A percentile compares a stretch with the other conserved stretches of the same genome.
Conservation (phyloP, 2,113 vertebrate species). For the Bathybates hornii region DNA sequence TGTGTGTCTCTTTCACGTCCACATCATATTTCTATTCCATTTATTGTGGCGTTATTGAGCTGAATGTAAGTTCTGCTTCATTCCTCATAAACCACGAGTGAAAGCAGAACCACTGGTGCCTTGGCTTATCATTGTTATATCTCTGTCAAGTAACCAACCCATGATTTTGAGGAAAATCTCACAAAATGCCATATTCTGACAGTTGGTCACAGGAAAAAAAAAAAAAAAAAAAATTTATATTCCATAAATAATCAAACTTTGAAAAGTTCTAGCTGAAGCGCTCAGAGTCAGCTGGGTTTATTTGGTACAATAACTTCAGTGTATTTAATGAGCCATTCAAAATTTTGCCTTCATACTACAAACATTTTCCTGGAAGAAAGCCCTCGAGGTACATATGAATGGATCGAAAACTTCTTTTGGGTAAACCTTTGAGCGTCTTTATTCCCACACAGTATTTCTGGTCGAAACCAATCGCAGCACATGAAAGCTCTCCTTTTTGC, state of each 20-base stretch:
- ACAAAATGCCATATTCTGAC: background rate
- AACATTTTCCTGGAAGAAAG: background rate
- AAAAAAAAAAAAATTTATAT: accelerated
- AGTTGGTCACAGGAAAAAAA: background rate
- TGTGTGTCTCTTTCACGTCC: background rate
- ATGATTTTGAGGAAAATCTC: background rate
- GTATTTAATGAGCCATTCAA: background rate
- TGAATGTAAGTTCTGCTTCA: background rate
- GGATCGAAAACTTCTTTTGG: background rate
- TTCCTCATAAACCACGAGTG: background rate
- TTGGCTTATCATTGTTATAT: background rate
- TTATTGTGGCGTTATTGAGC: background rate
- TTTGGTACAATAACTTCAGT: background rate
- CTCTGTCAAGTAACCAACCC: background rate
- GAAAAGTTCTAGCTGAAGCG: background rate
- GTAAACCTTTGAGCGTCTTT: background rate
- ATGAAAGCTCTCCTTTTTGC: background rate
- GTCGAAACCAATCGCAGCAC: background rate
- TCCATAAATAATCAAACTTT: background rate
- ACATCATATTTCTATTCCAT: background rate
- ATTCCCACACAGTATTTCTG: background rate
- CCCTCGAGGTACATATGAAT: background rate
- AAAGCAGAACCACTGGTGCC: background rate
- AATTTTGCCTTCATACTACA: background rate
- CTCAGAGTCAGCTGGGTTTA: accelerated